Base-by-base conservation (phyloP, 2,797 vertebrate species). In the Characodon lateralis region DNA sequence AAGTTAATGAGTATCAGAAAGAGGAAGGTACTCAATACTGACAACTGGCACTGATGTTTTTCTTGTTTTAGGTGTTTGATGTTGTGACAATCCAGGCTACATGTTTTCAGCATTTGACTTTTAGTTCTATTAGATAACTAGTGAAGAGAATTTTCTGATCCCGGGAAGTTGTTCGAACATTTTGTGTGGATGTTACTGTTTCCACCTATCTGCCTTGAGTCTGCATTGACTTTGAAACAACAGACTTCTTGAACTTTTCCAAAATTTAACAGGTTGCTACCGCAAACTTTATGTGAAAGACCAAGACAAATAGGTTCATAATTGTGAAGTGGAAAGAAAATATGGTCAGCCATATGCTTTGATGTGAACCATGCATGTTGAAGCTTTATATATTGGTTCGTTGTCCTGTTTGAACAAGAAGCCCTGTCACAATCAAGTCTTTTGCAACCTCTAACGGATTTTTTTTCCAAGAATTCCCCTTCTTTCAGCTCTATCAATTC, bases 21-120 rank as follows among this genome's bases (percentile, higher is more conserved):
- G 69, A 71, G 79, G 43, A 55, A 28, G 41, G 9, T 83, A 85
- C 80, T 81, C 82, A 88, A 89, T 74, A 72, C 48, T 66, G 39
- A 68, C 22, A 14, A 69, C 22, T 24, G 46, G 22, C 35, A 41
- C 1, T 80, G 81, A 76, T 72, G 76, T 77, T 78, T 82, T 74
- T 50, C 26, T 24, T 78, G 66, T 65, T 20, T 24, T 71, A 31
- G 68, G 22, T 71, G 55, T 58, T 12, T 69, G 41, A 35, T 73
- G 2, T 65, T 55, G 10, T 77, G 48, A 13, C 63, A 22, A 65
- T 65, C 63, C 39, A 2, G 39, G 63, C 31, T 65, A 39, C 18
- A 35, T 22, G 18, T 65, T 39, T 65, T 65, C 63, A 41, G 20
- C 63, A 39, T 10, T 39, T 22, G 31, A 16, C 26, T 28, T 61